Evolutionary conservation across 2,888 invertebrate genomes (phyloP).

Genomic region (Argyra leucocephala): DNA sequence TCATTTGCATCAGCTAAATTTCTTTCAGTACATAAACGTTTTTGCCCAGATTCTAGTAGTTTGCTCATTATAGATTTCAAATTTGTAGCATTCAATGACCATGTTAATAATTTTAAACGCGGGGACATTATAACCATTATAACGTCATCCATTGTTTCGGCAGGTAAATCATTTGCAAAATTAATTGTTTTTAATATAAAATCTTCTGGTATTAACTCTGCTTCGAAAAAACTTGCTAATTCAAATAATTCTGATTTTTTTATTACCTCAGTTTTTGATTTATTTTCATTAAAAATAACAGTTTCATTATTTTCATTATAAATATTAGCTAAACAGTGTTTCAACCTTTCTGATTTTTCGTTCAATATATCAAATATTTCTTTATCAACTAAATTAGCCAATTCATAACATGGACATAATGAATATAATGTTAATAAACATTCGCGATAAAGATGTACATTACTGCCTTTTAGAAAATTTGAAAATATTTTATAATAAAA

Average conservation of each 20-base stretch:
- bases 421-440: slow-evolving; percentile 57
- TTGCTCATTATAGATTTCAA: slow-evolving; percentile 48
- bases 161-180: slow-evolving; percentile 44
- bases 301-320: slow-evolving; percentile 27
- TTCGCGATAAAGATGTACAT: slow-evolving; percentile 50
- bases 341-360: background rate
- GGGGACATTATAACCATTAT: slow-evolving; percentile 51
- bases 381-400: slow-evolving; percentile 45
- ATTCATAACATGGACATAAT: slow-evolving; percentile 49
- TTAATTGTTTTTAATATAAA: slow-evolving; percentile 36
- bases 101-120: slow-evolving; percentile 51
- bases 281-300: slow-evolving; percentile 31
- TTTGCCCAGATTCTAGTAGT: slow-evolving; percentile 43
- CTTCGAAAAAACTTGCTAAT: background rate
- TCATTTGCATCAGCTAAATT: slow-evolving; percentile 22
- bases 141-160: slow-evolving; percentile 50
- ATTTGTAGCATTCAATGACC: slow-evolving; percentile 51
- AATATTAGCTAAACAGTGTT: background rate
- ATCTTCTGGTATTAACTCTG: slow-evolving; percentile 3
- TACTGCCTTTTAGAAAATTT: slow-evolving; percentile 45
- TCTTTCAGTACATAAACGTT: slow-evolving; percentile 20
- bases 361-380: background rate
- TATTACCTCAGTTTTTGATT: background rate
- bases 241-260: background rate
- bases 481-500: slow-evolving; percentile 49